phyloP scores from a whole-genome alignment of 2,888 invertebrate species.

The Epiblema foenella region DNA sequence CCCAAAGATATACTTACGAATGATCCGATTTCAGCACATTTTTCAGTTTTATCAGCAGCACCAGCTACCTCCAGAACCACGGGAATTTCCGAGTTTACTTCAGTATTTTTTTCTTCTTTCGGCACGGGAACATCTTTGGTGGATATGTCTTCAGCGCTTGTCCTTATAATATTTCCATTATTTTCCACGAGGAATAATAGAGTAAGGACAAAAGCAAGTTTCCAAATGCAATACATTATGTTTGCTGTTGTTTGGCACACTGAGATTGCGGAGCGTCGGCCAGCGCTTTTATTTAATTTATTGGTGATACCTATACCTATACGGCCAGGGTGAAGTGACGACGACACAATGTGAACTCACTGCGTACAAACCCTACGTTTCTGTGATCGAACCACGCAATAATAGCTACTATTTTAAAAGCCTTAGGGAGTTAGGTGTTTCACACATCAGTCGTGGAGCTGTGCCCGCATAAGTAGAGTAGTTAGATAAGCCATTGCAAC shows the following conservation, averaged over 20 bases:
- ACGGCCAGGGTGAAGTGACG: slow-evolving; percentile 47
- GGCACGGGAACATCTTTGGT: slow-evolving; percentile 44
- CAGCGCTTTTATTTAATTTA: slow-evolving; percentile 30
- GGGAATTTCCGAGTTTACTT: neutral
- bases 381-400: slow-evolving; percentile 17
- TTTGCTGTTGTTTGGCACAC: slow-evolving; percentile 28
- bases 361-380: slow-evolving; percentile 40
- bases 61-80: slow-evolving; percentile 46
- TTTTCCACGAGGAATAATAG: slow-evolving; percentile 51
- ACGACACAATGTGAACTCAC: slow-evolving; percentile 43
- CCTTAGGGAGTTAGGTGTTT: slow-evolving; percentile 5
- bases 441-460: slow-evolving; percentile 9
- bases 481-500: slow-evolving; percentile 30
- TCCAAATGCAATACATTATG: slow-evolving; percentile 31
- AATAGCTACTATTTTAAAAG: slow-evolving; percentile 2
- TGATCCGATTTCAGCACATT: slow-evolving; percentile 66
- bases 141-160: slow-evolving; percentile 48
- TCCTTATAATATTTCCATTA: slow-evolving; percentile 57
- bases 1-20: slow-evolving; percentile 64
- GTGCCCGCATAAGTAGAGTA: slow-evolving; percentile 28
- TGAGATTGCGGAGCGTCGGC: slow-evolving; percentile 14
- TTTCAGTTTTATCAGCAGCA: slow-evolving; percentile 39
- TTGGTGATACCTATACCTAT: slow-evolving; percentile 44
- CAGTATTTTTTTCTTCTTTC: slow-evolving; percentile 12
- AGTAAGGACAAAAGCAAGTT: slow-evolving; percentile 44